Percentiles rank a stretch among this genome's conserved stretches.
Evolutionary conservation across 2,113 vertebrate species (phyloP).

Genomic region (Speoplatyrhinus poulsoni): DNA sequence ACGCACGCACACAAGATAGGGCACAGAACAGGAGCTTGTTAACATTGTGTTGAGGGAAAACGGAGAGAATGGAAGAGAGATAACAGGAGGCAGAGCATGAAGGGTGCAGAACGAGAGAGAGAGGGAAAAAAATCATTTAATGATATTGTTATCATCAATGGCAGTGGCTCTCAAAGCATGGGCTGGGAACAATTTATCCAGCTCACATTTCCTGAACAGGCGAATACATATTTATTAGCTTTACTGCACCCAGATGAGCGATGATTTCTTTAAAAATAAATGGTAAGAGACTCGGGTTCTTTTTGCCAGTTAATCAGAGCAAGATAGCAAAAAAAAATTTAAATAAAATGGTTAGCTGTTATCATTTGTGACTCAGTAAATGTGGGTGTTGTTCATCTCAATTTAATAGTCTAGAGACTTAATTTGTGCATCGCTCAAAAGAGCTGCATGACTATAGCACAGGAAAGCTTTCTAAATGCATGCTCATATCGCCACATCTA

Average conservation of each 20-base stretch:
- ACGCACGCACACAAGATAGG: constrained; percentile 38
- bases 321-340: constrained; percentile 26
- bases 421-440: constrained; percentile 64
- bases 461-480: constrained; percentile 57
- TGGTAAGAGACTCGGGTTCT: constrained; percentile 53
- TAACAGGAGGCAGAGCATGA: constrained; percentile 33
- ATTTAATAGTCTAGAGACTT: constrained; percentile 62
- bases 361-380: constrained; percentile 43
- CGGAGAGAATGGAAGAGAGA: constrained; percentile 36
- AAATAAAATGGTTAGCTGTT: constrained; percentile 26
- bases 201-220: constrained; percentile 58
- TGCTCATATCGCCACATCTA: constrained; percentile 70
- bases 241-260: constrained; percentile 39
- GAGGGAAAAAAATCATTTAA: constrained; percentile 56
- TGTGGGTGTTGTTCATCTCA: constrained; percentile 40
- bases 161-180: constrained; percentile 51
- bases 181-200: constrained; percentile 47
- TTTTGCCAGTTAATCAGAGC: constrained; percentile 62
- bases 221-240: constrained; percentile 63
- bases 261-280: constrained; percentile 65
- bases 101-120: constrained; percentile 1
- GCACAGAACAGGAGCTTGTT: constrained; percentile 57
- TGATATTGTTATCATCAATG: constrained; percentile 63
- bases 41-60: constrained; percentile 53
- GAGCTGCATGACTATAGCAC: constrained; percentile 54